Evolutionary conservation across 2,888 invertebrate genomes (phyloP).

Genomic region (Clepsis dumicolana): DNA sequence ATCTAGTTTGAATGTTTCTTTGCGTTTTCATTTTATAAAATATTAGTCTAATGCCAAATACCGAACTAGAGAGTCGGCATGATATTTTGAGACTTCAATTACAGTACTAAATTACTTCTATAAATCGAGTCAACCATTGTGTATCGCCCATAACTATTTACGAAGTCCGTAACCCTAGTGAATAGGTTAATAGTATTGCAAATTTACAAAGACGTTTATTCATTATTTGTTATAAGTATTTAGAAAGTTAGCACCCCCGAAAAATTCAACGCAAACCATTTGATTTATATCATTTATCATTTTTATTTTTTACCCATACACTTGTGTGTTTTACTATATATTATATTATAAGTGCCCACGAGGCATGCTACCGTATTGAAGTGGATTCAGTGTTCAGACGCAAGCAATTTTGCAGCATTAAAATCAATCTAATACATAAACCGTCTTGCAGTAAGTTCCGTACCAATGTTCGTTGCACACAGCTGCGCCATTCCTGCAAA

Average conservation of each 20-base stretch:
- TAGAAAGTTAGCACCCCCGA: conserved; percentile 52
- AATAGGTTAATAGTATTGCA: conserved; percentile 30
- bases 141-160: conserved; percentile 38
- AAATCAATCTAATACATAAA: conserved; percentile 71
- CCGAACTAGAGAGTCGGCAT: conserved; percentile 16
- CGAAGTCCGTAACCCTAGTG: conserved; percentile 33
- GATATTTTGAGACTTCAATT: conserved; percentile 41
- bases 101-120: conserved; percentile 38
- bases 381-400: conserved; percentile 59
- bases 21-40: not conserved
- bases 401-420: conserved; percentile 72
- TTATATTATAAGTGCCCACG: conserved; percentile 53
- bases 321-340: conserved; percentile 44
- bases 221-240: conserved; percentile 25
- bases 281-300: conserved; percentile 25
- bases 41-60: not conserved
- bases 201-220: conserved; percentile 39
- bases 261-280: conserved; percentile 38
- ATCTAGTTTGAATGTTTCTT: conserved; percentile 17
- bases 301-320: conserved; percentile 12
- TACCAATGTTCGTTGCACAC: conserved; percentile 82
- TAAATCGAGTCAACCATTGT: conserved; percentile 42
- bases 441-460: conserved; percentile 78
- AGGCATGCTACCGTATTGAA: conserved; percentile 58
- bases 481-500: conserved; percentile 67